phyloP scores from a whole-genome alignment of 2,888 invertebrate species.

The Caenorhabditis doughertyi region DNA sequence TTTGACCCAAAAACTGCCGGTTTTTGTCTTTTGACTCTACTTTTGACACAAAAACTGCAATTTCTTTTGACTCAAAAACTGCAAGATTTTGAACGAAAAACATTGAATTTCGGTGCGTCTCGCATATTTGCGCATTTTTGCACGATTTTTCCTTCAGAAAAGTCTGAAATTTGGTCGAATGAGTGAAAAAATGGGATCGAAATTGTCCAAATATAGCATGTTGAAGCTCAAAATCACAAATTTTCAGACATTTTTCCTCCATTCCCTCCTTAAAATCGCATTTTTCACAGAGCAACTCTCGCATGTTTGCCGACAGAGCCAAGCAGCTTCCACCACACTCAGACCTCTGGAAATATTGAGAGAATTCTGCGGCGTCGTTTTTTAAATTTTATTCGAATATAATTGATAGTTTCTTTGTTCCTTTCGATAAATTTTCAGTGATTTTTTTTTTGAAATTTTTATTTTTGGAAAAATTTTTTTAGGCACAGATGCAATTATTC shows the following conservation, averaged over 20 bases:
- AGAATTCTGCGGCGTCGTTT: background rate
- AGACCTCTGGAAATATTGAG: conserved; percentile 76
- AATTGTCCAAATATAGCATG: no score
- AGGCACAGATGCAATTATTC: conserved; percentile 5
- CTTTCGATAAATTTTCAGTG: background rate
- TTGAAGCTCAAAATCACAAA: no score
- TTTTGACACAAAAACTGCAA: background rate
- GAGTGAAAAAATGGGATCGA: no score
- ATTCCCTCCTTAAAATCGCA: background rate
- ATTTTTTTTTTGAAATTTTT: no score
- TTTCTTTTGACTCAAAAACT: background rate
- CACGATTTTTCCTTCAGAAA: no score
- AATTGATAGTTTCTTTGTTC: background rate
- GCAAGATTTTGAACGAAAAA: no score
- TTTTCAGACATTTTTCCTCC: background rate
- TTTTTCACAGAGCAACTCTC: conserved; percentile 71
- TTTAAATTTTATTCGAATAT: background rate
- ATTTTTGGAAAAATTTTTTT: no score
- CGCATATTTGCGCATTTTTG: no score
- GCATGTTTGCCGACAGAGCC: conserved; percentile 73
- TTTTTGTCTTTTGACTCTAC: no score
- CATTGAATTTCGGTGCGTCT: no score
- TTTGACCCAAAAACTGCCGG: no score
- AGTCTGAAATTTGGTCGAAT: no score
- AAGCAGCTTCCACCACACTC: conserved; percentile 65